Evolutionary conservation across 2,797 vertebrate species (phyloP).

Genomic region (Borostomias antarcticus): DNA sequence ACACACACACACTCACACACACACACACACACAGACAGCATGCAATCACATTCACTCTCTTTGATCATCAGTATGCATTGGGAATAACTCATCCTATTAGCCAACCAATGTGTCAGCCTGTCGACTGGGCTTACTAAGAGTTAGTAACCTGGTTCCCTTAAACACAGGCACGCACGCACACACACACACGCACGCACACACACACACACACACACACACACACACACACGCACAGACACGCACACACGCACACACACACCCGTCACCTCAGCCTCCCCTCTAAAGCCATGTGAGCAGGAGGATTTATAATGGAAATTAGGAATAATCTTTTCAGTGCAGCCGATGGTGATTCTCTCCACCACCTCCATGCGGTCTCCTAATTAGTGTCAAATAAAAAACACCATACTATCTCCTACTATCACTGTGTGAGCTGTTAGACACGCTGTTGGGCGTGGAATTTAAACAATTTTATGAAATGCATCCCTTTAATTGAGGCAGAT

Average conservation of each 20-base stretch:
- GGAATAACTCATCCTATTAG: constrained; percentile 39
- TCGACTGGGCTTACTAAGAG: constrained; percentile 22
- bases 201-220: constrained; percentile 2
- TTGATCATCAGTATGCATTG: constrained; percentile 16
- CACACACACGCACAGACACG: constrained; percentile 2
- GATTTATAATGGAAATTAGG: constrained; percentile 20
- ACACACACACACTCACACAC: too few relatives aligned
- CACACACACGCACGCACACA: background rate
- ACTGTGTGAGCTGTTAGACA: background rate
- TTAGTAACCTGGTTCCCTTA: background rate
- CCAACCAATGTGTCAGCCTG: constrained; percentile 23
- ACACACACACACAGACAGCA: constrained; percentile 3
- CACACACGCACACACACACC: background rate
- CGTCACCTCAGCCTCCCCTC: background rate
- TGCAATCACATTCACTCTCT: background rate
- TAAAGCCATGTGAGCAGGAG: constrained; percentile 1
- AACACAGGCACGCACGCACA: background rate
- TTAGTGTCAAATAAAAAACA: constrained; percentile 10
- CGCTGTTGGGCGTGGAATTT: background rate
- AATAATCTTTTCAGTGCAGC: constrained; percentile 18
- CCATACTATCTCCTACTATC: background rate
- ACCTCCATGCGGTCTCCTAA: too few relatives aligned
- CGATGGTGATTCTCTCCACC: constrained; percentile 6
- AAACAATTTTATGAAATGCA: background rate
- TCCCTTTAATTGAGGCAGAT: background rate